Evolutionary conservation across 1,140 invertebrate genomes (phyloP).

Genomic region (Teleopsis dalmanni): DNA sequence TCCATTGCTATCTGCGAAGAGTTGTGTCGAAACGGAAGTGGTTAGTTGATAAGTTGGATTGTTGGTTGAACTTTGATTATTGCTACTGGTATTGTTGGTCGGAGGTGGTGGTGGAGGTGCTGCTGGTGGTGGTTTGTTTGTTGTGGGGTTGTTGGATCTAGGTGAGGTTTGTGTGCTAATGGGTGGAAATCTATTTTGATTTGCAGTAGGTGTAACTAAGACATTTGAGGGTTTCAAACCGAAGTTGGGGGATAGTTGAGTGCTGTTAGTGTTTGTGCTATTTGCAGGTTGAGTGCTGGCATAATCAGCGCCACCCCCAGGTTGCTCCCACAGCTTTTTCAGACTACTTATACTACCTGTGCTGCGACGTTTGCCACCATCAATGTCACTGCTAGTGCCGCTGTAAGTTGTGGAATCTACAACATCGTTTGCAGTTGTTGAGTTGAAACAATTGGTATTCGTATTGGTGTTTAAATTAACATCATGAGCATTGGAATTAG

Average conservation of each 20-base stretch:
- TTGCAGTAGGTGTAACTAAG: slow-evolving; percentile 7
- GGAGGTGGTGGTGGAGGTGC: slow-evolving; percentile 40
- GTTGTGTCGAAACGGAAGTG: slow-evolving; percentile 41
- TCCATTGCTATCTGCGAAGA: slow-evolving; percentile 36
- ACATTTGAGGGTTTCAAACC: slow-evolving; percentile 18
- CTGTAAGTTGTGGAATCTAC: background rate
- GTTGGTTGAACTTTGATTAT: slow-evolving; percentile 15
- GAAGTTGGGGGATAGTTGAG: slow-evolving; percentile 39
- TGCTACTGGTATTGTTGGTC: slow-evolving; percentile 2
- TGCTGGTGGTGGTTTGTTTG: slow-evolving; percentile 33
- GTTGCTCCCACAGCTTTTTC: slow-evolving; percentile 80
- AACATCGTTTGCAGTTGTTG: slow-evolving; percentile 10
- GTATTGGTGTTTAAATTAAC: slow-evolving; percentile 22
- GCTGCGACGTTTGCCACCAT: slow-evolving; percentile 81
- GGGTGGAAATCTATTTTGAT: slow-evolving; percentile 8
- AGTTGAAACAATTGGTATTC: slow-evolving; percentile 21
- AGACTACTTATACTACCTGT: slow-evolving; percentile 88
- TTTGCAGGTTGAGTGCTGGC: slow-evolving; percentile 30
- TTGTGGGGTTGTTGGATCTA: slow-evolving; percentile 7
- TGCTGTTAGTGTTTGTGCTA: slow-evolving; percentile 41
- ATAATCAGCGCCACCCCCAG: slow-evolving; percentile 48
- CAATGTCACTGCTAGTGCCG: slow-evolving; percentile 38
- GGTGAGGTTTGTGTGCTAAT: slow-evolving; percentile 12
- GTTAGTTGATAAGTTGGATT: slow-evolving; percentile 24
- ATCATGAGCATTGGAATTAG: slow-evolving; percentile 22